Conservation (phyloP, 2,888 invertebrate genomes). For the Noctua comes region DNA sequence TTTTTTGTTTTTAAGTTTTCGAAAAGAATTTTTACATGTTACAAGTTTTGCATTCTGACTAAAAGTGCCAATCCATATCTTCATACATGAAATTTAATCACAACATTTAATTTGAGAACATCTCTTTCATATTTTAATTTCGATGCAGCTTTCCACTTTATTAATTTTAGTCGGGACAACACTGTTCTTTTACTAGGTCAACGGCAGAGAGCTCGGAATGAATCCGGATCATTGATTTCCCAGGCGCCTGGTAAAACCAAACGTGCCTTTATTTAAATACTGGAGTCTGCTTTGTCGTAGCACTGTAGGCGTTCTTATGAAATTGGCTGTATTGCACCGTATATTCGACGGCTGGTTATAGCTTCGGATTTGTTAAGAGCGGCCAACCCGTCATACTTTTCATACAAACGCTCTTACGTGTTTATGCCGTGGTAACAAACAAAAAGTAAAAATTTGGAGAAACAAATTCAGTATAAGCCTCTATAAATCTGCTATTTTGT, state of each 20-base stretch:
- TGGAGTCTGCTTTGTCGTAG: slow-evolving; percentile 53
- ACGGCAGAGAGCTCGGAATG: slow-evolving; percentile 69
- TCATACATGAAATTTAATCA: slow-evolving; percentile 25
- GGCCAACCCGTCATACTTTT: too few species aligned
- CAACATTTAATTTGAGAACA: slow-evolving; percentile 32
- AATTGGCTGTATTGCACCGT: slow-evolving; percentile 37
- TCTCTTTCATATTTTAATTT: slow-evolving; percentile 53
- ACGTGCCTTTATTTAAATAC: slow-evolving; percentile 80
- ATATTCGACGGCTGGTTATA: slow-evolving; percentile 24
- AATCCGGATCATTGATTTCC: slow-evolving; percentile 85
- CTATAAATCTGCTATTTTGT: too few species aligned
- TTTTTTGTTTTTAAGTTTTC: too few species aligned
- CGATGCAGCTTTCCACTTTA: slow-evolving; percentile 64
- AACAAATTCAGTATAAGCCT: too few species aligned
- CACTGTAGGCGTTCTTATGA: slow-evolving; percentile 45
- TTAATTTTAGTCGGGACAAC: slow-evolving; percentile 77
- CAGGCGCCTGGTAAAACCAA: slow-evolving; percentile 84
- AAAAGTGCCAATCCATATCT: not conserved
- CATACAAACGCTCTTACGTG: too few species aligned
- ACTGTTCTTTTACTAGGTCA: slow-evolving; percentile 80
- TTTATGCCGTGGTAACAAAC: too few species aligned
- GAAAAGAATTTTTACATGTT: not conserved
- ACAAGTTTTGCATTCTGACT: not conserved
- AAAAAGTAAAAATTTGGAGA: too few species aligned
- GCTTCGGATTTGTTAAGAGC: slow-evolving; percentile 17